phyloP scores from a whole-genome alignment of 2,113 vertebrate species.

The Triplophysa dalaica region DNA sequence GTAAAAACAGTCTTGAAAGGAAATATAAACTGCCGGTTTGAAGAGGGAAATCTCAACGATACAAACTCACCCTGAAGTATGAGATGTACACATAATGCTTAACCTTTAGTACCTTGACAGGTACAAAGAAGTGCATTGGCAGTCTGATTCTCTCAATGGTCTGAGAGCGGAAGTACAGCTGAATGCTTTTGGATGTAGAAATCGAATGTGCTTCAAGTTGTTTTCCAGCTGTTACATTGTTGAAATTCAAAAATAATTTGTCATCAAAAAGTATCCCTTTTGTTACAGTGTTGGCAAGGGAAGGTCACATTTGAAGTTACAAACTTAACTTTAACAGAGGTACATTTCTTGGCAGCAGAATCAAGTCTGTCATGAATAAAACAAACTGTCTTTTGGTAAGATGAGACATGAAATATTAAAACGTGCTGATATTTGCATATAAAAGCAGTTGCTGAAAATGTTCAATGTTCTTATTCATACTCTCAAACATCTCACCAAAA shows the following conservation, averaged over 20 bases:
- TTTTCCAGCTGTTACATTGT: slow-evolving; percentile 35
- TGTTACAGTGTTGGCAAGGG: slow-evolving; percentile 23
- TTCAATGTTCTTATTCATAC: neutral
- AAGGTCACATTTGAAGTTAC: slow-evolving; percentile 50
- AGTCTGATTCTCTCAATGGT: slow-evolving; percentile 34
- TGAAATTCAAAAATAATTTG: no score
- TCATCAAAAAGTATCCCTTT: no score
- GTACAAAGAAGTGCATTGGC: neutral
- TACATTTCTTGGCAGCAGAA: neutral
- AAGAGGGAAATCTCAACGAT: neutral
- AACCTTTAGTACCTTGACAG: slow-evolving; percentile 12
- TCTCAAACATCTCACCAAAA: neutral
- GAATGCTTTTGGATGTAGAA: no score
- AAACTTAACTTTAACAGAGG: slow-evolving; percentile 4
- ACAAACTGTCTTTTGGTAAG: neutral
- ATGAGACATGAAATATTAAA: neutral
- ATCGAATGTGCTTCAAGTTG: no score
- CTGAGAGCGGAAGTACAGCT: no score
- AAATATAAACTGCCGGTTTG: slow-evolving; percentile 1
- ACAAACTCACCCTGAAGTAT: neutral
- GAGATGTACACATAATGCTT: neutral
- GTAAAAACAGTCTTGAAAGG: neutral
- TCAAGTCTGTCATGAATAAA: neutral
- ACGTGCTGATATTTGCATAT: neutral
- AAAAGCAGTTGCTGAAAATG: neutral